A percentile compares a stretch with the other conserved stretches of the same genome.
Conservation (phyloP, 1,140 invertebrate species). For the Bombus sylvicola region DNA sequence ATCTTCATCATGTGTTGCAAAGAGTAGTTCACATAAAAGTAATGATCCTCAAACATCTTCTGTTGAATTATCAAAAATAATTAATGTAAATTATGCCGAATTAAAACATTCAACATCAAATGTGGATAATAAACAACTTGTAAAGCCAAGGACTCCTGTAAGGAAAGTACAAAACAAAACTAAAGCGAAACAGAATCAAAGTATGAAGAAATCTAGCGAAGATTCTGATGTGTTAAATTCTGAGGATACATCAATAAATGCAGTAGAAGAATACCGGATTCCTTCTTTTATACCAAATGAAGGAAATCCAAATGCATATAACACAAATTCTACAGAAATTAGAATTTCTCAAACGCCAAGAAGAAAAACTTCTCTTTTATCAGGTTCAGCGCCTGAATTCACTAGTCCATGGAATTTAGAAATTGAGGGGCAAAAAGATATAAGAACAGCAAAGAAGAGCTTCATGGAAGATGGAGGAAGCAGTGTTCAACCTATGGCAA, state of each 20-base stretch:
- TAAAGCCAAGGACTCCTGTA: conserved; percentile 43
- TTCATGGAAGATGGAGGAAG: conserved; percentile 87
- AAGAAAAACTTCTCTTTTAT: conserved; percentile 61
- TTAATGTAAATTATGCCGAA: conserved; percentile 73
- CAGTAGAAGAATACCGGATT: conserved; percentile 40
- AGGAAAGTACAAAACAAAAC: conserved; percentile 57
- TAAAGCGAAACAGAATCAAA: conserved; percentile 44
- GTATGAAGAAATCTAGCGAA: conserved; percentile 40
- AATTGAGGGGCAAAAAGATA: conserved; percentile 83
- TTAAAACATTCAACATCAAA: conserved; percentile 49
- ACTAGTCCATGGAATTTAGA: conserved; percentile 70
- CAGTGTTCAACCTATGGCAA: conserved; percentile 84
- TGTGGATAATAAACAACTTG: background rate
- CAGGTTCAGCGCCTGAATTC: conserved; percentile 75
- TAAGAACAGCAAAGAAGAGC: conserved; percentile 84
- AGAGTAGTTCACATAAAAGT: conserved; percentile 24
- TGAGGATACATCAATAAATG: conserved; percentile 48
- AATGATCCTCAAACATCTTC: conserved; percentile 10
- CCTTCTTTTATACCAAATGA: conserved; percentile 1
- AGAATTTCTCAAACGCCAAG: conserved; percentile 40
- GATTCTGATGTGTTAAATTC: conserved; percentile 65
- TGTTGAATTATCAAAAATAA: conserved; percentile 73
- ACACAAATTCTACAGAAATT: conserved; percentile 23
- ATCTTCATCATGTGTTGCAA: conserved; percentile 13
- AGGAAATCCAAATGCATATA: background rate